A percentile compares a stretch with the other conserved stretches of the same genome.
Conservation (phyloP, 2,113 vertebrate species). For the Caloenas nicobarica region DNA sequence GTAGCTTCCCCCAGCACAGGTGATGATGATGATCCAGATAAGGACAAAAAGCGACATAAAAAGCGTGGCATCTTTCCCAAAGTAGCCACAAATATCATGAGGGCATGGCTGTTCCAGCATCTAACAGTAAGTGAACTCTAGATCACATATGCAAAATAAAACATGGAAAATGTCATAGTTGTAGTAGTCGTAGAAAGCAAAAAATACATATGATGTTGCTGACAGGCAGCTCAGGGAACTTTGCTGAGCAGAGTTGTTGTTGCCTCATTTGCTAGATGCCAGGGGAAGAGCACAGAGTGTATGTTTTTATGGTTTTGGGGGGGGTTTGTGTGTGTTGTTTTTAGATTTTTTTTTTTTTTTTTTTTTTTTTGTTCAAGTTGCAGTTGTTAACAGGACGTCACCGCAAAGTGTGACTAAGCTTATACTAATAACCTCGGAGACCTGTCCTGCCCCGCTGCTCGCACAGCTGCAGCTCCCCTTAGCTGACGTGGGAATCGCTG, state of each 20-base stretch:
- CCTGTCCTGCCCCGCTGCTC: constrained; percentile 1
- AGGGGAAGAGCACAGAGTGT: constrained; percentile 4
- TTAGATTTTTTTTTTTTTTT: neutral
- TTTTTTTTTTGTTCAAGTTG: neutral
- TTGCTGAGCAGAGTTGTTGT: neutral
- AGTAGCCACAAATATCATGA: constrained; percentile 99
- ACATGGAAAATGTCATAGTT: constrained; percentile 76
- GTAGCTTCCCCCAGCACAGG: constrained; percentile 99
- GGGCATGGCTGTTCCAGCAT: constrained; percentile 99
- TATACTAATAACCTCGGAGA: neutral
- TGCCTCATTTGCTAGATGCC: constrained; percentile 39
- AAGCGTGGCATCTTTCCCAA: constrained; percentile 99
- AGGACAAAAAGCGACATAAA: constrained; percentile 99
- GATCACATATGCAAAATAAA: constrained; percentile 79
- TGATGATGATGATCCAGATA: constrained; percentile 99
- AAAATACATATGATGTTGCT: constrained; percentile 35
- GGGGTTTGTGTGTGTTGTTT: constrained; percentile 33
- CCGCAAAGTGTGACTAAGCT: constrained; percentile 35
- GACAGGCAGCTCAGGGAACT: constrained; percentile 38
- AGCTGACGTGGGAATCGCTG: neutral
- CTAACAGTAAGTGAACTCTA: constrained; percentile 93
- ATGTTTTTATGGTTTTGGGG: constrained; percentile 1
- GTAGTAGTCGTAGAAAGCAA: constrained; percentile 56
- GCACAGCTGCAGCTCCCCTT: neutral
- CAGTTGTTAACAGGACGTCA: constrained; percentile 25